phyloP scores from a whole-genome alignment of 2,888 invertebrate species.

The Platynereis dumerilii region DNA sequence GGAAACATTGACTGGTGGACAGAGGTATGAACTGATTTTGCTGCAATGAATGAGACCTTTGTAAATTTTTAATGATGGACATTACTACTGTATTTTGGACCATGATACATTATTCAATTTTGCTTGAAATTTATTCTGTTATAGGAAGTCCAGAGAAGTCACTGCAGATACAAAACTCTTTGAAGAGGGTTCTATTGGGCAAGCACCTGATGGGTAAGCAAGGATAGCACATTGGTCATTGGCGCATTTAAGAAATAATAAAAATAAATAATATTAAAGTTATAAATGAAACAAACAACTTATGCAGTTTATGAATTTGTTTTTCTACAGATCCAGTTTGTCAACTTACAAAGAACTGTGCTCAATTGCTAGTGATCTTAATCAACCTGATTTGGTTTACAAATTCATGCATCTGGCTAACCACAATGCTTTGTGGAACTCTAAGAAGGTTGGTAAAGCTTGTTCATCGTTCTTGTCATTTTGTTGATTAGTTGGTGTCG shows the following conservation, averaged over 20 bases:
- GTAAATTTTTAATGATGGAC: not conserved
- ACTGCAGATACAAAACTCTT: slow-evolving; percentile 84
- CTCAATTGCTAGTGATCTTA: slow-evolving; percentile 89
- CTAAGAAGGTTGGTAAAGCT: slow-evolving; percentile 78
- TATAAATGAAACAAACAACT: too few relatives aligned
- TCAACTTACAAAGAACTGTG: slow-evolving; percentile 95
- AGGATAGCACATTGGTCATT: slow-evolving; percentile 11
- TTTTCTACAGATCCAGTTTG: slow-evolving; percentile 80
- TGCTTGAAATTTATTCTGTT: slow-evolving; percentile 1
- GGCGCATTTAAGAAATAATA: too few relatives aligned
- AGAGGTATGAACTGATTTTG: slow-evolving; percentile 59
- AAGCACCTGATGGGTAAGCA: slow-evolving; percentile 83
- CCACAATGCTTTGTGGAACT: slow-evolving; percentile 93
- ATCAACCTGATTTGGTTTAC: slow-evolving; percentile 93
- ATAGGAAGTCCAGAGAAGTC: slow-evolving; percentile 68
- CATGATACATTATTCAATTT: not conserved
- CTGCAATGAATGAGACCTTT: not conserved
- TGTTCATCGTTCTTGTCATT: too few relatives aligned
- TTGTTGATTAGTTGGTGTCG: too few relatives aligned
- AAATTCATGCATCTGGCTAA: slow-evolving; percentile 96
- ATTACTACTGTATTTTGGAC: not conserved
- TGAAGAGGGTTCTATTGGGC: slow-evolving; percentile 85
- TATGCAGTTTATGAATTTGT: too few relatives aligned
- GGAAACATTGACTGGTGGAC: slow-evolving; percentile 82
- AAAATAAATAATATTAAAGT: too few relatives aligned